Conservation (phyloP, 2,888 invertebrate genomes). For the Matsumyia berberina region DNA sequence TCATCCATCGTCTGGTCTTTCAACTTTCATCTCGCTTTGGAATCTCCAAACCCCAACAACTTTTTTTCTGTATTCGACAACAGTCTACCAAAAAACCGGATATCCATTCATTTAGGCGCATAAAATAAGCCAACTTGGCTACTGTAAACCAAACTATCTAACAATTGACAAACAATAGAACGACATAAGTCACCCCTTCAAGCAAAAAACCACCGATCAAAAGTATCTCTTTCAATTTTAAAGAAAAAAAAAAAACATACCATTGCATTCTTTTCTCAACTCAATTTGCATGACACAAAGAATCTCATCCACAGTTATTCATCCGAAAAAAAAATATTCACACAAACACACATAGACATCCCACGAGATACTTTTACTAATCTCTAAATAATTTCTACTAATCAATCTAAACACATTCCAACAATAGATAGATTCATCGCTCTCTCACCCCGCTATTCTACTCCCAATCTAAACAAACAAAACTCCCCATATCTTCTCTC, state of each 20-base stretch:
- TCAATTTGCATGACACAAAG: slow-evolving; percentile 42
- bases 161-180: too few relatives aligned
- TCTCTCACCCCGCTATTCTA: slow-evolving; percentile 1
- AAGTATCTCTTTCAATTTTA: slow-evolving; percentile 3
- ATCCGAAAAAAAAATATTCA: slow-evolving; percentile 23
- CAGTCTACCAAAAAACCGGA: too few relatives aligned
- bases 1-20: too few relatives aligned
- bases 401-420: slow-evolving; percentile 73
- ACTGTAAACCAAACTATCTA: too few relatives aligned
- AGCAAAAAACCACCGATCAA: too few relatives aligned
- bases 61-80: too few relatives aligned
- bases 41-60: too few relatives aligned
- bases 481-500: not conserved
- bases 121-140: too few relatives aligned
- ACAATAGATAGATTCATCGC: slow-evolving; percentile 24
- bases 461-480: slow-evolving; percentile 35
- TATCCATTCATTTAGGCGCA: too few relatives aligned
- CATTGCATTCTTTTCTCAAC: slow-evolving; percentile 3
- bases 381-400: slow-evolving; percentile 60
- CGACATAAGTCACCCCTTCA: too few relatives aligned
- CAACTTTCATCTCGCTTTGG: too few relatives aligned
- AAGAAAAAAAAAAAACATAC: not conserved
- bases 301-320: slow-evolving; percentile 60
- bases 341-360: slow-evolving; percentile 16
- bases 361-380: slow-evolving; percentile 64